Evolutionary conservation across 2,797 vertebrate species (phyloP), one percentile per base, ranked within the genome.

Genomic region (Poeciliopsis presidionis): DNA sequence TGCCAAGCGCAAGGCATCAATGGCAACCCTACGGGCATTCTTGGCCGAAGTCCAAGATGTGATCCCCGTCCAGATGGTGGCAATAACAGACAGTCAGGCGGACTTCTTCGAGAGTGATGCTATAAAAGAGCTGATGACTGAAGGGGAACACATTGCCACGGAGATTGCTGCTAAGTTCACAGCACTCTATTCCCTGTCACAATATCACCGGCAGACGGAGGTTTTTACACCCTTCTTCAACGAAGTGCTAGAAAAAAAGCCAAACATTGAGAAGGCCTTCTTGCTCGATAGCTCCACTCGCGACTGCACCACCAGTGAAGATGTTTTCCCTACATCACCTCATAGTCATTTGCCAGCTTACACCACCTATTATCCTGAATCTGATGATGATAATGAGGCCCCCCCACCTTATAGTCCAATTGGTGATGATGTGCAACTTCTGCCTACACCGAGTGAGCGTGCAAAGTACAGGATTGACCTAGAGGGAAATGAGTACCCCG

Each of bases 71-170:
- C 98, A 99, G 86, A 94, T 99, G 94, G 98, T 99, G 84, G 98
- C 98, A 20, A 98, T 99, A 90, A 99, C 98, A 2, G 98, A 99
- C 89, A 99, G 98, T 89, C 98, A 99, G 94, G 98, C 97, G 0
- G 98, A 99, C 93, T 99, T 99, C 90, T 99, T 99, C 76, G 98
- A 99, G 95, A 99, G 98, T 16, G 98, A 99, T 73, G 96, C 97
- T 36, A 99, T 99, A 89, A 99, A 99, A 87, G 98, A 99, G 83
- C 91, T 99, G 86, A 99, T 99, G 98, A 99, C 98, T 1, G 98
- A 99, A 93, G 98, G 98, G 49, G 98, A 99, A 84, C 98, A 99
- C 92, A 99, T 99, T 81, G 98, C 98, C 83, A 99, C 98, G 11
- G 98, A 99, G 93, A 99, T 99, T 43, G 92, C 97, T 1, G 98